phyloP scores from a whole-genome alignment of 2,113 vertebrate genomes.

The Cyprinodon brontotheroides region DNA sequence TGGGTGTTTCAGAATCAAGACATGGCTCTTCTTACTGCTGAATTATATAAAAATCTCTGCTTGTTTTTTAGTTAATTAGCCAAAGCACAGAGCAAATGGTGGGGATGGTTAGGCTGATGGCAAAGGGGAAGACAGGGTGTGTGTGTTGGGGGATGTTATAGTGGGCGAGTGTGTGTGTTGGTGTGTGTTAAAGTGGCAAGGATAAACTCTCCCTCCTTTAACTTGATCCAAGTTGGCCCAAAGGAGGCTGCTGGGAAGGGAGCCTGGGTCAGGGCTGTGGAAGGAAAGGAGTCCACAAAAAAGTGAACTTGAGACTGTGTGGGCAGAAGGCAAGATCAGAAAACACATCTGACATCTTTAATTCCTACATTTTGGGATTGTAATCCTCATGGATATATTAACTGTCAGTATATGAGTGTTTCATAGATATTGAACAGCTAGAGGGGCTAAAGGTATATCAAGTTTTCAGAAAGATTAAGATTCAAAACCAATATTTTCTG shows the following conservation, averaged over 20 bases:
- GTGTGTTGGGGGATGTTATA: slow-evolving; percentile 6
- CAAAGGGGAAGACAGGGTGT: slow-evolving; percentile 35
- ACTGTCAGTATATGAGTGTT: slow-evolving; percentile 3
- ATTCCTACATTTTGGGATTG: slow-evolving; percentile 28
- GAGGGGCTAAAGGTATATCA: neutral
- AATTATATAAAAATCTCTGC: slow-evolving; percentile 78
- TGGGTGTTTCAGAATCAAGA: slow-evolving; percentile 64
- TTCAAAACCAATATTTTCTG: no score
- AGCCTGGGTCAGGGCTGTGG: slow-evolving; percentile 52
- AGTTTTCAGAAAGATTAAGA: neutral
- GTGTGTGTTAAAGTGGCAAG: slow-evolving; percentile 33
- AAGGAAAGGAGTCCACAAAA: slow-evolving; percentile 28
- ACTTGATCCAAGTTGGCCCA: slow-evolving; percentile 77
- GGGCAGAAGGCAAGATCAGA: slow-evolving; percentile 25
- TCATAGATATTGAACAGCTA: neutral
- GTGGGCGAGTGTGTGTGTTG: slow-evolving; percentile 13
- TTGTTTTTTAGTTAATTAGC: slow-evolving; percentile 78
- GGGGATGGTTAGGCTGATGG: slow-evolving; percentile 39
- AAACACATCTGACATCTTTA: slow-evolving; percentile 38
- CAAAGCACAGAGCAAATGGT: slow-evolving; percentile 36
- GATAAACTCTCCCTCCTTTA: slow-evolving; percentile 69
- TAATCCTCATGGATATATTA: slow-evolving; percentile 23
- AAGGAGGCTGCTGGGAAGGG: slow-evolving; percentile 54
- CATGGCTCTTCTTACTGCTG: slow-evolving; percentile 66
- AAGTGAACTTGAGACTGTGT: slow-evolving; percentile 51